Conservation (phyloP, 2,888 invertebrate species). For the Aleiodes alternator region DNA sequence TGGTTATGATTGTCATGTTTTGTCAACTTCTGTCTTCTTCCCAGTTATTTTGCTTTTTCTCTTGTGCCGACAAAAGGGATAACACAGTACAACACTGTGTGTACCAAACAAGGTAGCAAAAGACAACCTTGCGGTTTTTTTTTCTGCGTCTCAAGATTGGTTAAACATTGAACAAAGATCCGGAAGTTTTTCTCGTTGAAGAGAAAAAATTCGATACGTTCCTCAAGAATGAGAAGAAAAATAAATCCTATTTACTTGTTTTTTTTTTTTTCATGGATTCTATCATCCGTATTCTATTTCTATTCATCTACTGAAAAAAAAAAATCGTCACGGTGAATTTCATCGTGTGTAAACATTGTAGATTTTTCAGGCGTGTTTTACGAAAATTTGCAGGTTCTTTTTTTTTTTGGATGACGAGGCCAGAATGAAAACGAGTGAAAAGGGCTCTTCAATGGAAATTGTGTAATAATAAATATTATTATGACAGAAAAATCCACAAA, state of each 20-base stretch:
- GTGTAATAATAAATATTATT: slow-evolving; percentile 9
- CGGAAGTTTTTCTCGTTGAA: slow-evolving; percentile 25
- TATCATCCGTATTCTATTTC: slow-evolving; percentile 15
- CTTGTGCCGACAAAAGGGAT: slow-evolving; percentile 32
- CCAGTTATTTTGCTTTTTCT: slow-evolving; percentile 7
- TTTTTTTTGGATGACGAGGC: background rate
- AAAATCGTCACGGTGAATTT: slow-evolving; percentile 29
- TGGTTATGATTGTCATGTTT: slow-evolving; percentile 72
- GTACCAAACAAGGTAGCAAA: slow-evolving; percentile 12
- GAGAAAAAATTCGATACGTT: slow-evolving; percentile 32
- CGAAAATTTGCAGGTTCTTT: background rate
- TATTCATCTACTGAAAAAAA: background rate
- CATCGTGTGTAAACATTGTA: slow-evolving; percentile 13
- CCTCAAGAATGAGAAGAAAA: slow-evolving; percentile 3
- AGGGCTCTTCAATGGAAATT: background rate
- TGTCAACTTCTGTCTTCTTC: slow-evolving; percentile 68
- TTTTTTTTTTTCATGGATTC: slow-evolving; percentile 25
- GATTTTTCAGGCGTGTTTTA: background rate
- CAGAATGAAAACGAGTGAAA: background rate
- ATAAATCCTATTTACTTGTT: slow-evolving; percentile 30
- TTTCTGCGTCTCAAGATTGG: slow-evolving; percentile 34
- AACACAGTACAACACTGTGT: background rate
- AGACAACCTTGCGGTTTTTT: slow-evolving; percentile 35
- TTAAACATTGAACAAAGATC: slow-evolving; percentile 18
- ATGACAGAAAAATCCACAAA: background rate